A percentile compares a stretch with the other conserved stretches of the same genome.
phyloP scores from a whole-genome alignment of 2,888 invertebrate species.

The Cistogaster globosa region DNA sequence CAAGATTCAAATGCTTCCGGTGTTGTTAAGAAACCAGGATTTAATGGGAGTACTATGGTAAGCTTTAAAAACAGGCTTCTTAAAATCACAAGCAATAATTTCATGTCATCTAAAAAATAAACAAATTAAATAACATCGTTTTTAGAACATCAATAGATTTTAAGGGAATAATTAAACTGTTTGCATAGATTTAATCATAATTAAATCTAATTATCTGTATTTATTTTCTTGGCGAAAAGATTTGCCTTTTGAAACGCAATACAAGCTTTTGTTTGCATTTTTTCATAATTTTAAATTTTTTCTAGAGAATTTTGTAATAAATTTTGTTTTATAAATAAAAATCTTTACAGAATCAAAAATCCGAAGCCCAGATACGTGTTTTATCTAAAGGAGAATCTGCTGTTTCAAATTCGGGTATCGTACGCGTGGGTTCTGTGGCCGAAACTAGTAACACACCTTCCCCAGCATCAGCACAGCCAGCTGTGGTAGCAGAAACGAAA shows the following conservation, averaged over 20 bases:
- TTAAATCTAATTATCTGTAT: not conserved
- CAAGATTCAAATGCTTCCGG: constrained; percentile 81
- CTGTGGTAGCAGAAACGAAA: constrained; percentile 55
- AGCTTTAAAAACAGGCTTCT: constrained; percentile 59
- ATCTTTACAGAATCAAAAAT: constrained; percentile 77
- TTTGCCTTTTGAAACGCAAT: too few species aligned
- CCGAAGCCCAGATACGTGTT: constrained; percentile 81
- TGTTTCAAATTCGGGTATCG: constrained; percentile 80
- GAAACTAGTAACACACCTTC: constrained; percentile 47
- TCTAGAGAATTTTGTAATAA: not conserved
- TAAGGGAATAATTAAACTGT: not conserved
- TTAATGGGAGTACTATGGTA: constrained; percentile 76
- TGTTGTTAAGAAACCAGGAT: constrained; percentile 81
- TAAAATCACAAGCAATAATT: constrained; percentile 28
- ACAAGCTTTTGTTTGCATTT: too few species aligned
- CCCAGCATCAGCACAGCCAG: constrained; percentile 36
- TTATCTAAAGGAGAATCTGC: constrained; percentile 80
- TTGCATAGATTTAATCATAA: not conserved
- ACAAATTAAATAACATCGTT: not conserved
- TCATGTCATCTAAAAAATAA: constrained; percentile 9
- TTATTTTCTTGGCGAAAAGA: too few species aligned
- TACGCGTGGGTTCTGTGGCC: constrained; percentile 76
- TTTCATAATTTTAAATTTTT: not conserved
- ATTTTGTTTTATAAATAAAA: not conserved
- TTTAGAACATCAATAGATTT: not conserved